A percentile compares a stretch with the other conserved stretches of the same genome.
These are phyloP conservation scores for Hyperoodon ampullatus DNA, from an alignment of 2,113 vertebrate species.

Conservation along the genomic window DNA sequence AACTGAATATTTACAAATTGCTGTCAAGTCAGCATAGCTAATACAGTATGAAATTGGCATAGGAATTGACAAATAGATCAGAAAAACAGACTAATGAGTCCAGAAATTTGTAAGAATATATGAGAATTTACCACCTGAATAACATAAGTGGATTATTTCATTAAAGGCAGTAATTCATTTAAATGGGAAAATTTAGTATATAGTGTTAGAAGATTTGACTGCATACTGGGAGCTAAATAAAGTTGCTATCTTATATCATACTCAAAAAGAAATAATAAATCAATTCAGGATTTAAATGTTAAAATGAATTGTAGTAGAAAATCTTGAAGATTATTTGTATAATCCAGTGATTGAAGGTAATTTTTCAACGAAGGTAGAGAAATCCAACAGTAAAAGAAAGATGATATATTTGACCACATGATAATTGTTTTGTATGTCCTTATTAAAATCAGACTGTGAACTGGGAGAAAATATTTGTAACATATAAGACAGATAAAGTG, in stretches of 20 bases:
- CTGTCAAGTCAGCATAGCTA: background rate
- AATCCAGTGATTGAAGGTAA: background rate
- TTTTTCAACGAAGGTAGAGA: constrained; percentile 1
- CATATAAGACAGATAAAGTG: background rate
- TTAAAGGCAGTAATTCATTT: background rate
- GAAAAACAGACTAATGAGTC: background rate
- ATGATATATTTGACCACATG: background rate
- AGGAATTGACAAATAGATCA: background rate
- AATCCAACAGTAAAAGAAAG: background rate
- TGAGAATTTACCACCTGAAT: background rate
- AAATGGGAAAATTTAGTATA: background rate
- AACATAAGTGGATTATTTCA: background rate
- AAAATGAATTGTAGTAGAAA: background rate
- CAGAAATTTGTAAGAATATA: background rate
- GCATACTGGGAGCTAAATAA: background rate
- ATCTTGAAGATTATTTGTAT: background rate
- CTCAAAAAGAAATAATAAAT: constrained; percentile 2
- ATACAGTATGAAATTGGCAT: background rate
- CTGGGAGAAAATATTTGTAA: constrained; percentile 1
- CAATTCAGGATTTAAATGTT: background rate
- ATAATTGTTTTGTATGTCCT: background rate
- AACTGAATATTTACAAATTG: constrained; percentile 14
- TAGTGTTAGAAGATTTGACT: background rate
- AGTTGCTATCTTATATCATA: background rate
- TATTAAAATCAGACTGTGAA: background rate